Percentiles rank a stretch among this genome's conserved stretches.
phyloP scores from a whole-genome alignment of 2,888 invertebrate species.

The Phaonia tiefii region DNA sequence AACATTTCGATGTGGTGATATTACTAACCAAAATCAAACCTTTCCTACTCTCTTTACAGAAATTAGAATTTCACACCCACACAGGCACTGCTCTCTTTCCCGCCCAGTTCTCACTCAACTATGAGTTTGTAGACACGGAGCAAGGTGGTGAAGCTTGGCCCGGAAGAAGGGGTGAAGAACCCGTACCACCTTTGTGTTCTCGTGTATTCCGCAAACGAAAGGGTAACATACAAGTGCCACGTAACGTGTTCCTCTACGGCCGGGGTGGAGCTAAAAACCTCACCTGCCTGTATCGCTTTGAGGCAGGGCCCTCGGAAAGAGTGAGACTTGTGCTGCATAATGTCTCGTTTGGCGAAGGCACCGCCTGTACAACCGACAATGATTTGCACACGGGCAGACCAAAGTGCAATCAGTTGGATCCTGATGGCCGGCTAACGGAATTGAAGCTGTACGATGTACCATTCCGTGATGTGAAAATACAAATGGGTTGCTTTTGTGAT shows the following conservation, averaged over 20 bases:
- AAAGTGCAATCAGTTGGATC: constrained; percentile 81
- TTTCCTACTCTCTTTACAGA: constrained; percentile 74
- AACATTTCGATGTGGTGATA: too few relatives aligned
- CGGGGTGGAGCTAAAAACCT: constrained; percentile 89
- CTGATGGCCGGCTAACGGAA: constrained; percentile 81
- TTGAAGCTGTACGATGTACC: constrained; percentile 85
- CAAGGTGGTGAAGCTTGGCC: constrained; percentile 86
- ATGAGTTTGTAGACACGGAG: constrained; percentile 91
- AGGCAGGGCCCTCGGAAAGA: constrained; percentile 85
- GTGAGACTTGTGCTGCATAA: constrained; percentile 86
- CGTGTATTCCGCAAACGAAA: constrained; percentile 85
- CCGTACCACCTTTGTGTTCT: constrained; percentile 82
- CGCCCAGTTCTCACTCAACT: constrained; percentile 86
- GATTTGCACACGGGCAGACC: constrained; percentile 88
- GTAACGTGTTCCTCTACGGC: constrained; percentile 91
- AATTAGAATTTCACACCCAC: constrained; percentile 83
- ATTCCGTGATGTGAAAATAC: constrained; percentile 85
- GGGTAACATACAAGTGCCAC: constrained; percentile 85
- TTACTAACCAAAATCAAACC: too few relatives aligned
- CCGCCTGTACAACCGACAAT: constrained; percentile 85
- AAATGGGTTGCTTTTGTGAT: constrained; percentile 90
- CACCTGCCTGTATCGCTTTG: constrained; percentile 89
- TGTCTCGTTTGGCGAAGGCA: constrained; percentile 86
- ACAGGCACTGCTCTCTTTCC: constrained; percentile 91
- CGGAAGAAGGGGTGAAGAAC: constrained; percentile 80